Percentiles rank a stretch among this genome's conserved stretches.
Conservation (phyloP, 2,797 vertebrate genomes). For the Rachycentron canadum region DNA sequence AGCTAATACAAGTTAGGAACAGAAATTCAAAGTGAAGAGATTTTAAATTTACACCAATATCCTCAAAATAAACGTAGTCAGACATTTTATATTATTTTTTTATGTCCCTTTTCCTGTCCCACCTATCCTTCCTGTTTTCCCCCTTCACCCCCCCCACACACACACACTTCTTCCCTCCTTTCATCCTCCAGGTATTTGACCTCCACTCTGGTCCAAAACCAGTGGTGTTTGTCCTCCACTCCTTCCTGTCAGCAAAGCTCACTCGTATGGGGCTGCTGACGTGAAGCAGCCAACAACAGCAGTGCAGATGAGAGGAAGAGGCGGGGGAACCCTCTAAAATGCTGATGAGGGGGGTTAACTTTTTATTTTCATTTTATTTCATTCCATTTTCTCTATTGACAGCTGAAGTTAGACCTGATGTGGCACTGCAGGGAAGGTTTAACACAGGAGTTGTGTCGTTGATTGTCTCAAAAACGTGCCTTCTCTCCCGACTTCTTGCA, state of each 20-base stretch:
- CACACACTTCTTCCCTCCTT: not conserved
- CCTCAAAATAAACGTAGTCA: no score
- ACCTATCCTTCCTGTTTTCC: not conserved
- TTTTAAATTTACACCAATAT: no score
- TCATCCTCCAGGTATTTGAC: constrained; percentile 89
- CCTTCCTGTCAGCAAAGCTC: constrained; percentile 97
- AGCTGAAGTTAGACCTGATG: constrained; percentile 33
- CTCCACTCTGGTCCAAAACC: constrained; percentile 97
- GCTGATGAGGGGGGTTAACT: constrained; percentile 9
- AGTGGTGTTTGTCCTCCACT: constrained; percentile 95
- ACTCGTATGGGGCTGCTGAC: constrained; percentile 96
- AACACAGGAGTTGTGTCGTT: constrained; percentile 25
- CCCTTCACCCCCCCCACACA: not conserved
- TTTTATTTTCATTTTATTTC: not conserved
- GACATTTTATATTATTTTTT: not conserved
- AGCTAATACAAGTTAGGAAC: no score
- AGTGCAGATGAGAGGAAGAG: constrained; percentile 2
- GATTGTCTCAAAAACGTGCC: constrained; percentile 69
- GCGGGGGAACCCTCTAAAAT: not conserved
- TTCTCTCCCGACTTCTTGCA: constrained; percentile 49
- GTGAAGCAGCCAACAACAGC: constrained; percentile 69
- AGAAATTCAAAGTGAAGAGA: no score
- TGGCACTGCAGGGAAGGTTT: constrained; percentile 24
- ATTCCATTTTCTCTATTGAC: constrained; percentile 21
- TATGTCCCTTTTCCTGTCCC: not conserved